phyloP scores from a whole-genome alignment of 2,113 vertebrate species.

The Ancistrus triradiatus region DNA sequence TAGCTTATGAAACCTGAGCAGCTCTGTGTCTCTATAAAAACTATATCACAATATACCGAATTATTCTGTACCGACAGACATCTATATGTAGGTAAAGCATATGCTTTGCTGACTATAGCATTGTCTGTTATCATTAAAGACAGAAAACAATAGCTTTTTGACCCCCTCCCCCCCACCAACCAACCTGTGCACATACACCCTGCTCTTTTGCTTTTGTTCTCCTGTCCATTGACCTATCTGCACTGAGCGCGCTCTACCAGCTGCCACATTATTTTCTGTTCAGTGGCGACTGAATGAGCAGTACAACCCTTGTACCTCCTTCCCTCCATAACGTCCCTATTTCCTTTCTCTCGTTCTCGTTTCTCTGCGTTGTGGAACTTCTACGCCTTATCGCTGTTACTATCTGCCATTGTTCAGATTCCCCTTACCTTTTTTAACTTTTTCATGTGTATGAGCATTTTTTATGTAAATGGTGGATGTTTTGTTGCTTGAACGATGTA shows the following conservation, averaged over 20 bases:
- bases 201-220: constrained; percentile 29
- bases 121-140: constrained; percentile 42
- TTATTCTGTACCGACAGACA: no score
- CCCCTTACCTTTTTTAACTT: constrained; percentile 7
- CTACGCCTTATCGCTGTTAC: not conserved
- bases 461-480: constrained; percentile 46
- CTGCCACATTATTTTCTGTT: constrained; percentile 63
- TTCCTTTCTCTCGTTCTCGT: not conserved
- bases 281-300: constrained; percentile 43
- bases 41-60: no score
- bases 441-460: constrained; percentile 24
- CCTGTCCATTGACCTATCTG: constrained; percentile 49
- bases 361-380: constrained; percentile 22
- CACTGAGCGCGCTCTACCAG: constrained; percentile 47
- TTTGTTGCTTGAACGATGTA: constrained; percentile 16
- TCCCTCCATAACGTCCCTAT: constrained; percentile 10
- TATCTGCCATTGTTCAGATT: constrained; percentile 11
- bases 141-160: constrained; percentile 47
- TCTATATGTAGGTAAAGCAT: no score
- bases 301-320: constrained; percentile 25
- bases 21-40: no score
- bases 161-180: constrained; percentile 7
- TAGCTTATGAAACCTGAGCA: no score
- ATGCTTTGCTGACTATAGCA: constrained; percentile 29
- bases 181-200: constrained; percentile 33